Base-by-base conservation (phyloP, 2,113 vertebrate genomes). In the Phylloscopus trochiloides region DNA sequence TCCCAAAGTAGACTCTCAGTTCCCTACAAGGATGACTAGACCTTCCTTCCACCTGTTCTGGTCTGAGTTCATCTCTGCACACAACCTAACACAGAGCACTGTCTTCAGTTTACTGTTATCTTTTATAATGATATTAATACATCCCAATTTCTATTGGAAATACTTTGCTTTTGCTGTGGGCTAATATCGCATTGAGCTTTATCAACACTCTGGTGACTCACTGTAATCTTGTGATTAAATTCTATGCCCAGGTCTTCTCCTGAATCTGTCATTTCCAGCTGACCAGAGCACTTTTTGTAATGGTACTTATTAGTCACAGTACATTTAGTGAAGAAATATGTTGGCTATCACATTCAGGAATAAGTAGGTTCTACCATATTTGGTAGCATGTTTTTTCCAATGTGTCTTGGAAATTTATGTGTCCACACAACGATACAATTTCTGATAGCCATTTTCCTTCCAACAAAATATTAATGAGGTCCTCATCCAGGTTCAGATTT, bases 231-330 rank as follows among this genome's bases (percentile, higher is more conserved):
- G 72, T 97, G 92, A 88, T 96, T 80, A 81, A 80, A 25, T 88
- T 92, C 59, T 71, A 31, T 31, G 68, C 26, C 91, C 79, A 77
- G 91, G 91, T 95, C 91, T 92, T 94, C 84, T 88, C 25, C 75
- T 86, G 81, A 50, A 66, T 94, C 71, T 93, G 63, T 86, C 75
- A 62, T 88, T 93, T 93, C 67, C 91, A 95, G 45, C 63, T 94
- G 86, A 92, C 88, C 72, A 92, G 75, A 93, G 77, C 59, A 32
- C 14, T 92, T 87, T 88, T 70, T 71, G 13, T 81, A 78, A 75
- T 31, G 29, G 52, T 68, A 38, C 54, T 88, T 90, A 92, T 93
- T 94, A 96, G 96, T 97, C 95, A 94, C 62, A 79, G 67, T 32
- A 83, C 11, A 62, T 65, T 86, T 83, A 50, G 63, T 91, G 72